These are phyloP conservation scores for Syrmaticus mikado DNA, from an alignment of 2,113 vertebrate species.

Conservation along the genomic window DNA sequence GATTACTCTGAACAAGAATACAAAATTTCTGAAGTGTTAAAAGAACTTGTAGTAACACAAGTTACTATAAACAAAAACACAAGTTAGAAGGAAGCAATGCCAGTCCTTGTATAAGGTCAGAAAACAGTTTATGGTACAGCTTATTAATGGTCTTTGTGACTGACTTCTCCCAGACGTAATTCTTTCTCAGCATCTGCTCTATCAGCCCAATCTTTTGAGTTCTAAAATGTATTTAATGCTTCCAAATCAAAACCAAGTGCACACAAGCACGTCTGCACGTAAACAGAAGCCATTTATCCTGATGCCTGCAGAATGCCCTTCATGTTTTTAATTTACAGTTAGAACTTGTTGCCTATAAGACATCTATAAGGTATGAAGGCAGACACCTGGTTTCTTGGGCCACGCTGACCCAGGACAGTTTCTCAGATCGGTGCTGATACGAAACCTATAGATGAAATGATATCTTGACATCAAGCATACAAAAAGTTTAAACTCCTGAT, in stretches of 20 bases:
- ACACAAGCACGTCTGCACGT: neutral
- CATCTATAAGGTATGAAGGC: too few species aligned
- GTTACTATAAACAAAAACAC: neutral
- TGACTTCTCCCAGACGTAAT: neutral
- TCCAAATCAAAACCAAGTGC: neutral
- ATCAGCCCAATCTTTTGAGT: neutral
- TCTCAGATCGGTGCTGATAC: neutral
- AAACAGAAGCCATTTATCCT: neutral
- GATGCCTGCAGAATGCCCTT: neutral
- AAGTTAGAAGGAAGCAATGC: neutral
- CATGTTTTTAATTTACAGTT: neutral
- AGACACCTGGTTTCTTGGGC: neutral
- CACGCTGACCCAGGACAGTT: neutral
- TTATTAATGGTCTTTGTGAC: neutral
- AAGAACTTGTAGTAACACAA: neutral
- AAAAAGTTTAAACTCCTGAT: neutral
- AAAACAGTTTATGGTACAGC: neutral
- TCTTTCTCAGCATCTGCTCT: neutral
- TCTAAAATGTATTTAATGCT: slow-evolving; percentile 19
- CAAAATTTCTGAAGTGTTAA: neutral
- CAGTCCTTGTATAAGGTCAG: neutral
- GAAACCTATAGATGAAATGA: neutral
- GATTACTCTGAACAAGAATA: neutral
- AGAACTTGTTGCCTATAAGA: too few species aligned
- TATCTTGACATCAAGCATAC: neutral